Evolutionary conservation across 2,888 invertebrate genomes (phyloP), one percentile per base, ranked within the genome.

Genomic region (Volucella bombylans): DNA sequence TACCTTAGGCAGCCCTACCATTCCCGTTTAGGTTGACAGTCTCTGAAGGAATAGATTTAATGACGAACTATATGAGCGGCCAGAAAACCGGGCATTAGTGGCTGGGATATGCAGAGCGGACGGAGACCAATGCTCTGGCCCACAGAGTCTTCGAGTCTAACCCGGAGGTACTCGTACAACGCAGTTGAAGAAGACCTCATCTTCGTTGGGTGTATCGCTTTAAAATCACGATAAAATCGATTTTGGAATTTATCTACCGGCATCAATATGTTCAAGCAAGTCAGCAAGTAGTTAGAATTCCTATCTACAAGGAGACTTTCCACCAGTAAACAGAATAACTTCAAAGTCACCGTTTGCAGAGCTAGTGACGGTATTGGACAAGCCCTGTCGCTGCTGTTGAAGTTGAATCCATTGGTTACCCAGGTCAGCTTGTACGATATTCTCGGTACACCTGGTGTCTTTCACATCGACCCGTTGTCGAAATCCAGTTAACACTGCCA

Each of bases 291-390:
- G 87, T 91, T 93, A 87, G 92, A 92, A 86, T 92, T 93, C 90
- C 94, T 94, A 92, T 93, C 93, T 86, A 92, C 92, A 87, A 94
- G 94, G 89, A 93, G 92, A 89, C 94, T 94, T 89, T 94, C 94
- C 88, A 94, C 94, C 81, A 91, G 92, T 87, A 91, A 93, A 83
- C 89, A 97, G 97, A 94, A 93, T 88, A 95, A 96, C 93, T 95
- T 94, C 89, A 98, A 98, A 94, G 99, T 99, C 64, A 96, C 97
- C 87, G 98, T 99, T 83, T 95, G 98, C 91, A 99, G 99, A 71
- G 99, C 99, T 1, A 95, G 96, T 88, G 99, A 99, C 85, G 99
- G 99, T 74, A 99, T 99, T 90, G 99, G 99, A 4, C 99, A 99
- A 92, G 99, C 99, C 10, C 92, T 99, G 88, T 96, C 98, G 10